Conservation (phyloP, 1,140 invertebrate species). For the Macrobrachium nipponense region DNA sequence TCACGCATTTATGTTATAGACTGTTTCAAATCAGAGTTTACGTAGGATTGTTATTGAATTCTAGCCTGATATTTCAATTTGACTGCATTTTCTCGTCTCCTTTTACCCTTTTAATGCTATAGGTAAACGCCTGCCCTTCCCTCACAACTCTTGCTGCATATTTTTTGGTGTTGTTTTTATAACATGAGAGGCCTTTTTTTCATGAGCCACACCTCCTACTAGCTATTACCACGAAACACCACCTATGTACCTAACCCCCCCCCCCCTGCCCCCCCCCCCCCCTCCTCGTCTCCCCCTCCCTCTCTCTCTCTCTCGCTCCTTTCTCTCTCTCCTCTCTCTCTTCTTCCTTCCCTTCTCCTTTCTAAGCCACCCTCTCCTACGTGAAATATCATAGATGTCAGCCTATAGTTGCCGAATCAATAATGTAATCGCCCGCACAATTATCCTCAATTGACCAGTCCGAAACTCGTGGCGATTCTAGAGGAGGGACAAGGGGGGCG, state of each 20-base stretch:
- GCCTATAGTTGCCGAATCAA: slow-evolving; percentile 46
- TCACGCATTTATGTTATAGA: no score
- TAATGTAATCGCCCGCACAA: slow-evolving; percentile 41
- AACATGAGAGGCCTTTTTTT: not conserved
- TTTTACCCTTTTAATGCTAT: no score
- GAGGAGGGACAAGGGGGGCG: not conserved
- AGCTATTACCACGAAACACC: not conserved
- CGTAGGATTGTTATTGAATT: no score
- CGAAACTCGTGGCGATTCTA: not conserved
- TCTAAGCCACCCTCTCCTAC: not conserved
- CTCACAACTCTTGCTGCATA: not conserved
- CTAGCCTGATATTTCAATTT: no score
- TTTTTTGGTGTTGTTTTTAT: not conserved
- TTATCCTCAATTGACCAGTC: slow-evolving; percentile 5
- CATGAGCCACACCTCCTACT: not conserved
- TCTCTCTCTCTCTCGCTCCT: not conserved
- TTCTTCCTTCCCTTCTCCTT: not conserved
- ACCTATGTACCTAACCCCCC: no score
- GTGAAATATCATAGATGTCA: slow-evolving; percentile 47
- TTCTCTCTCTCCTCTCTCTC: not conserved
- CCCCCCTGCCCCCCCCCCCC: not conserved
- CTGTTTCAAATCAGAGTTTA: no score
- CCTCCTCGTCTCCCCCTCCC: not conserved
- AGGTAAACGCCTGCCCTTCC: no score
- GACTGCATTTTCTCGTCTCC: no score